Conservation (phyloP, 2,888 invertebrate genomes). For the Nomada lathburiana region DNA sequence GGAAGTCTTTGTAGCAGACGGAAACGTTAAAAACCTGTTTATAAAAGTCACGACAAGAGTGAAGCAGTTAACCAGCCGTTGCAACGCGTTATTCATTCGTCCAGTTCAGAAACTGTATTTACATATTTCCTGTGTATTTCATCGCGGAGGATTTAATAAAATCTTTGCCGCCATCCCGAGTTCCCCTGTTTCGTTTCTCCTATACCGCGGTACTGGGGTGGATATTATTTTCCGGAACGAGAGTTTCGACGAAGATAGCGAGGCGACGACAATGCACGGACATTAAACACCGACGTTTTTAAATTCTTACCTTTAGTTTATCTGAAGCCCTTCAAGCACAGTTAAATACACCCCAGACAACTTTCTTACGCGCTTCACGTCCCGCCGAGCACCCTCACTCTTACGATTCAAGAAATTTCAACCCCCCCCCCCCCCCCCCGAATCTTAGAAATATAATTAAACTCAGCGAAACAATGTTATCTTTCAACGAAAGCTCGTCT, state of each 20-base stretch:
- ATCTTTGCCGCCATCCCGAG: background rate
- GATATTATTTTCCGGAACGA: constrained; percentile 16
- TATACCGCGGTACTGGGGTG: background rate
- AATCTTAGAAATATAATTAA: background rate
- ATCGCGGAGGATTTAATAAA: constrained; percentile 35
- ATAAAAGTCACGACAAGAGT: background rate
- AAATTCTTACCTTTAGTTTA: constrained; percentile 24
- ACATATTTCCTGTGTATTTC: constrained; percentile 34
- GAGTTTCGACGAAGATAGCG: constrained; percentile 9
- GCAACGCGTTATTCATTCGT: constrained; percentile 25
- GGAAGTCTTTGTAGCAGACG: background rate
- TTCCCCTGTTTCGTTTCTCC: background rate
- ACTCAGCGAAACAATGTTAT: constrained; percentile 8
- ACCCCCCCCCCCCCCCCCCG: too few species aligned
- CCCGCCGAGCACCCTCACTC: too few species aligned
- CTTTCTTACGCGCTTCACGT: background rate
- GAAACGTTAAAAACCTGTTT: constrained; percentile 14
- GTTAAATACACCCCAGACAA: background rate
- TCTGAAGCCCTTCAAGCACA: constrained; percentile 7
- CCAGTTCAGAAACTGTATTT: constrained; percentile 20
- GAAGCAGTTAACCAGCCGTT: constrained; percentile 7
- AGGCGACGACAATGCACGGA: constrained; percentile 8
- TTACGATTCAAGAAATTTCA: too few species aligned
- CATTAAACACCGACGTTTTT: constrained; percentile 13
- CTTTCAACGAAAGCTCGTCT: too few species aligned